A percentile compares a stretch with the other conserved stretches of the same genome.
phyloP scores from a whole-genome alignment of 2,888 invertebrate species.

The Endotricha flammealis region DNA sequence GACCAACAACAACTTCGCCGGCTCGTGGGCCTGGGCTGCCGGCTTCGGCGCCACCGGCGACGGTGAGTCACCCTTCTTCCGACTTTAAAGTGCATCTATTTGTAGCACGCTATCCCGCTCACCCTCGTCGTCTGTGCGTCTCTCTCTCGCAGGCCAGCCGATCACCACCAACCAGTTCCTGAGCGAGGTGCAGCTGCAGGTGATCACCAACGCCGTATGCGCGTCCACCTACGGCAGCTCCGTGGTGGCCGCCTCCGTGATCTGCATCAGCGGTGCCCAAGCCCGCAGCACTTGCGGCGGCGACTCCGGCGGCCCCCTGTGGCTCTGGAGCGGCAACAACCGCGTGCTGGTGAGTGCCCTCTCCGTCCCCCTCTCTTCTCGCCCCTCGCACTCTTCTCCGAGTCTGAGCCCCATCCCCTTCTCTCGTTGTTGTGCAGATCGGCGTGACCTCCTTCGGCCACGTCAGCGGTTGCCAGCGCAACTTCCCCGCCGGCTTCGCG shows the following conservation, averaged over 20 bases:
- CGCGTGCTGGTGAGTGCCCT: conserved; percentile 28
- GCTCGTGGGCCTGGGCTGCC: conserved; percentile 34
- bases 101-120: not conserved
- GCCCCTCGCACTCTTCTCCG: not conserved
- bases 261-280: conserved; percentile 44
- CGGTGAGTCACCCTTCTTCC: conserved; percentile 22
- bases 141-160: not conserved
- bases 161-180: conserved; percentile 39
- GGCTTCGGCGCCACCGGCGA: conserved; percentile 49
- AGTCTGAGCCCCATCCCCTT: not conserved
- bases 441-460: conserved; percentile 19
- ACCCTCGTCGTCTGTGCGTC: conserved; percentile 1
- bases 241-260: conserved; percentile 32
- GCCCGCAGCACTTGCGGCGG: conserved; percentile 52
- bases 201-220: conserved; percentile 51
- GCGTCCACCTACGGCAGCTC: conserved; percentile 30
- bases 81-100: too few species aligned
- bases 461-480: conserved; percentile 21
- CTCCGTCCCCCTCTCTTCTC: not conserved
- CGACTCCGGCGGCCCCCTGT: conserved; percentile 52
- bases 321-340: conserved; percentile 30
- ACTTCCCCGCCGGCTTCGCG: conserved; percentile 29
- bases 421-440: conserved; percentile 10
- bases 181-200: conserved; percentile 59
- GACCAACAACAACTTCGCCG: conserved; percentile 30